These are phyloP conservation scores for Pan paniscus DNA, from an alignment of 2,113 vertebrate species.

Conservation along the genomic window DNA sequence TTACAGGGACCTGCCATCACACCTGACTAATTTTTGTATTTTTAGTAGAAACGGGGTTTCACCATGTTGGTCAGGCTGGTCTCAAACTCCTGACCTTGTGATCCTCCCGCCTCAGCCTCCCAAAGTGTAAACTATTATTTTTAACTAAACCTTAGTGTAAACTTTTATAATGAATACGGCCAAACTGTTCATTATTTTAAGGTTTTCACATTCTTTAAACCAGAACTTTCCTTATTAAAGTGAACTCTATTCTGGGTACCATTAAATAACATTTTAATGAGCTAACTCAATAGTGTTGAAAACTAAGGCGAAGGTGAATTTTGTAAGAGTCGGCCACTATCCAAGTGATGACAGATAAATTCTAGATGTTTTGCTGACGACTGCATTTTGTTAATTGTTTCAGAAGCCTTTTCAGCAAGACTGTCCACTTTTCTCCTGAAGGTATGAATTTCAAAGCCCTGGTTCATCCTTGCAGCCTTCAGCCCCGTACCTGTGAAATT, in stretches of 20 bases:
- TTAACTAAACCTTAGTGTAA: neutral
- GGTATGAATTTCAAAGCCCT: neutral
- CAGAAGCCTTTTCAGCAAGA: neutral
- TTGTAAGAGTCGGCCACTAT: neutral
- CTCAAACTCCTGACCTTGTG: too few species aligned
- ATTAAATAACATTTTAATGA: neutral
- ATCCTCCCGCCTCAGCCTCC: too few species aligned
- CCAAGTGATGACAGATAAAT: neutral
- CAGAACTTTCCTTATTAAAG: neutral
- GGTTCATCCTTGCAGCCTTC: rapidly evolving
- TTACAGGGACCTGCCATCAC: too few species aligned
- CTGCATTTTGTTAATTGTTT: conserved; percentile 10
- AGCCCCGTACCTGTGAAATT: rapidly evolving
- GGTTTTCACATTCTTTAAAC: neutral
- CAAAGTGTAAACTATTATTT: neutral
- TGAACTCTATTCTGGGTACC: neutral
- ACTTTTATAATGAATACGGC: neutral
- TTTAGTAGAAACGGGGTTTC: too few species aligned
- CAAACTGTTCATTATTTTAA: neutral
- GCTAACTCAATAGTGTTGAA: rapidly evolving
- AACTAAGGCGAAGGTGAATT: too few species aligned
- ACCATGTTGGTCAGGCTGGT: too few species aligned
- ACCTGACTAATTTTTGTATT: too few species aligned
- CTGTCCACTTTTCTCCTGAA: neutral
- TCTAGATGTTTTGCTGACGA: neutral